These are phyloP conservation scores for Subacronicta megacephala DNA, from an alignment of 2,888 invertebrate genomes.

Conservation along the genomic window DNA sequence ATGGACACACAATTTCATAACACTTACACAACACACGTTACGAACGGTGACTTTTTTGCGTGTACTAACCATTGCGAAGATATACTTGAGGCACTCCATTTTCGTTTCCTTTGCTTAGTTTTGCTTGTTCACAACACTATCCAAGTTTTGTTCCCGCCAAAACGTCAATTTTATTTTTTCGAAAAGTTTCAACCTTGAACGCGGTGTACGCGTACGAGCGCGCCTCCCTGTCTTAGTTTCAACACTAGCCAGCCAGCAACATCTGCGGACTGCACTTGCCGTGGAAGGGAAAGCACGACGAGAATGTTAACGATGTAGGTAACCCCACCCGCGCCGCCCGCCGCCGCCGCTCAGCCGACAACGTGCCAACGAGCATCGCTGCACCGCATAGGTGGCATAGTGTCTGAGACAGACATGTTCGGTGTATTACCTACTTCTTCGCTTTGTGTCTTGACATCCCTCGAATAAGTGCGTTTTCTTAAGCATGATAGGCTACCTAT, in stretches of 20 bases:
- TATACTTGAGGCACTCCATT: conserved; percentile 57
- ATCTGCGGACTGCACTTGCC: conserved; percentile 43
- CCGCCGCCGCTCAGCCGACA: not conserved
- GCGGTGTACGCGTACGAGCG: conserved; percentile 26
- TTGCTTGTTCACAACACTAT: conserved; percentile 5
- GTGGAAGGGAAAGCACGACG: conserved; percentile 58
- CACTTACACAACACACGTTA: conserved; percentile 40
- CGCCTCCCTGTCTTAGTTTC: conserved; percentile 6
- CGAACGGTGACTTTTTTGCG: not conserved
- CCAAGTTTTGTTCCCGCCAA: conserved; percentile 4
- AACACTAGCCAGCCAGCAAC: conserved; percentile 26
- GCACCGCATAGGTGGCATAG: not conserved
- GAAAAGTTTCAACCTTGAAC: not conserved
- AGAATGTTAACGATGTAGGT: conserved; percentile 71
- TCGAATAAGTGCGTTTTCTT: no score
- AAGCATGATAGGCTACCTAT: no score
- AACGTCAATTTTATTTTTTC: conserved; percentile 11
- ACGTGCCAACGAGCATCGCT: not conserved
- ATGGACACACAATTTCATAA: conserved; percentile 39
- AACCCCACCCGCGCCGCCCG: not conserved
- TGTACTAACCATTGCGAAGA: conserved; percentile 56
- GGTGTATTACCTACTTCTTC: no score
- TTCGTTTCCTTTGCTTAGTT: conserved; percentile 6
- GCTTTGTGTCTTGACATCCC: no score
- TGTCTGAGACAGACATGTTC: no score